Percentiles rank a stretch among this genome's conserved stretches.
phyloP scores from a whole-genome alignment of 2,888 invertebrate genomes.

The Thymelicus sylvestris region DNA sequence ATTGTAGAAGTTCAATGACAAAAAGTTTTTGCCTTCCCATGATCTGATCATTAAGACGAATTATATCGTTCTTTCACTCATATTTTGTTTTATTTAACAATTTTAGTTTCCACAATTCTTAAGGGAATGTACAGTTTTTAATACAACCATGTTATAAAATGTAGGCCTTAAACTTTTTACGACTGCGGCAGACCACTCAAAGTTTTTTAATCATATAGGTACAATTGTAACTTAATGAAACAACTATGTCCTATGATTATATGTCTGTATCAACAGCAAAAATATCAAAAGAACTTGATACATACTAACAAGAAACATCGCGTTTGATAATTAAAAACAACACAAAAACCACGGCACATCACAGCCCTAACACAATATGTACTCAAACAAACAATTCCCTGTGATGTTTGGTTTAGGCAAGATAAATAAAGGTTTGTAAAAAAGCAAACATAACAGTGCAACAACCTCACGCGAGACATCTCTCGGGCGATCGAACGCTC shows the following conservation, averaged over 20 bases:
- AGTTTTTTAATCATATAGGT: too few relatives aligned
- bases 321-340: background rate
- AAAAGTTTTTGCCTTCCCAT: background rate
- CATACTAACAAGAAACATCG: background rate
- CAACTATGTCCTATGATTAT: too few relatives aligned
- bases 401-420: constrained; percentile 1
- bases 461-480: constrained; percentile 35
- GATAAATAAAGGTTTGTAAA: constrained; percentile 25
- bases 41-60: background rate
- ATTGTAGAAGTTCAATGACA: background rate
- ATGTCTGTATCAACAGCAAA: too few relatives aligned
- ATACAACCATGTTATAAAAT: too few relatives aligned
- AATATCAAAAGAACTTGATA: too few relatives aligned
- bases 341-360: background rate
- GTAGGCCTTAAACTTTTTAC: too few relatives aligned
- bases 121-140: too few relatives aligned
- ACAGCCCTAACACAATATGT: constrained; percentile 1
- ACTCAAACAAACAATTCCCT: constrained; percentile 9
- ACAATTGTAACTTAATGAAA: too few relatives aligned
- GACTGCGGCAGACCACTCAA: too few relatives aligned
- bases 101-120: too few relatives aligned
- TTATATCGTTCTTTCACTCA: too few relatives aligned
- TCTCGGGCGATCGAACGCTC: constrained; percentile 40
- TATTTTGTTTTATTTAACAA: too few relatives aligned
- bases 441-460: constrained; percentile 29